Conservation (phyloP, 2,797 vertebrate species). For the Antennarius maculatus region DNA sequence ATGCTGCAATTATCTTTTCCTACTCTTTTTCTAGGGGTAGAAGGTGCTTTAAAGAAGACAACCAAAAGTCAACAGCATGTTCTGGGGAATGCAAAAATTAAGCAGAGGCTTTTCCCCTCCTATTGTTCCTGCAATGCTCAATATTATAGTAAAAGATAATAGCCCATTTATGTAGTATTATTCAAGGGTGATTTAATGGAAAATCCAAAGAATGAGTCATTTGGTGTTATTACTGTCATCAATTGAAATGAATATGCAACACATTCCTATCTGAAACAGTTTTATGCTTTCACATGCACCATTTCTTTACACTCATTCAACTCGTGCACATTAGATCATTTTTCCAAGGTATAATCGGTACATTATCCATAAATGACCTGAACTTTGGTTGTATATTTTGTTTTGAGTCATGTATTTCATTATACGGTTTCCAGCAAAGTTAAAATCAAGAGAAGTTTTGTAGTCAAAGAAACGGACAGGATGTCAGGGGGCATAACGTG, state of each 20-base stretch:
- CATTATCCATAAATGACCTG: too few relatives aligned
- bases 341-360: too few relatives aligned
- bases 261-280: slow-evolving; percentile 46
- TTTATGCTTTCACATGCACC: slow-evolving; percentile 16
- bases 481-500: neutral
- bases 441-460: too few relatives aligned
- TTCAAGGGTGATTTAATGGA: slow-evolving; percentile 85
- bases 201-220: slow-evolving; percentile 79
- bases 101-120: slow-evolving; percentile 73
- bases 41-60: slow-evolving; percentile 95
- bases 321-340: too few relatives aligned
- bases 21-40: slow-evolving; percentile 70
- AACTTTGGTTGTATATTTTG: too few relatives aligned
- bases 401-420: too few relatives aligned
- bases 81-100: slow-evolving; percentile 84
- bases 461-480: too few relatives aligned
- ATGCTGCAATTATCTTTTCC: slow-evolving; percentile 92
- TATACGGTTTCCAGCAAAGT: too few relatives aligned
- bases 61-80: slow-evolving; percentile 83
- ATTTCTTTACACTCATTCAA: neutral
- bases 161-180: slow-evolving; percentile 85
- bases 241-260: slow-evolving; percentile 61
- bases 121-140: slow-evolving; percentile 80
- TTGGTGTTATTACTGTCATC: slow-evolving; percentile 68
- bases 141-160: slow-evolving; percentile 87